Conservation (phyloP, 1,140 invertebrate genomes). For the Potamilus streckersoni region DNA sequence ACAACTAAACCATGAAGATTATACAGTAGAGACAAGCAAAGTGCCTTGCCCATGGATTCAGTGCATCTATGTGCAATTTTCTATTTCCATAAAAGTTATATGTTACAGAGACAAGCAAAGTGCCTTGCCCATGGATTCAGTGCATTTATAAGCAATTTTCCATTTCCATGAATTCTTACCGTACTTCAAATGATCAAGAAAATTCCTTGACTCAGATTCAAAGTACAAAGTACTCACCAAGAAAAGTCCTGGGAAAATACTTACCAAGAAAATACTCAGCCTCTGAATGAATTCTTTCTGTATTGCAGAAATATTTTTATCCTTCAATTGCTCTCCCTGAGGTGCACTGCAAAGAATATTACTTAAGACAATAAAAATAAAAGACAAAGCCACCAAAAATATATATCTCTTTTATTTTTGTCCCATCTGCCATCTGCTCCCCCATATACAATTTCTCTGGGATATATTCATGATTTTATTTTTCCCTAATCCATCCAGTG, state of each 20-base stretch:
- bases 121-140: too few species aligned
- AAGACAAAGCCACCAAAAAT: not conserved
- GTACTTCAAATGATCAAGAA: not conserved
- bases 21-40: too few species aligned
- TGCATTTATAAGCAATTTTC: too few species aligned
- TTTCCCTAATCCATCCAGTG: too few species aligned
- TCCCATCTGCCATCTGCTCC: not conserved
- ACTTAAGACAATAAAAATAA: constrained; percentile 7
- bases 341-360: constrained; percentile 39
- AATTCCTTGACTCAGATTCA: not conserved
- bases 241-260: too few species aligned
- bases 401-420: not conserved
- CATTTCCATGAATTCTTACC: not conserved
- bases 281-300: constrained; percentile 57
- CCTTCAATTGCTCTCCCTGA: constrained; percentile 48
- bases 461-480: not conserved
- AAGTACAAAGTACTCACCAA: not conserved
- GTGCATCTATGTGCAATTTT: too few species aligned
- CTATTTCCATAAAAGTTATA: too few species aligned
- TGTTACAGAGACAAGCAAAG: too few species aligned
- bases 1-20: too few species aligned
- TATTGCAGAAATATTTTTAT: constrained; percentile 44
- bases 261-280: constrained; percentile 50
- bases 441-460: not conserved
- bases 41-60: too few species aligned